These are phyloP conservation scores for Drosophila ezoana DNA, from an alignment of 2,888 invertebrate genomes.

Conservation along the genomic window DNA sequence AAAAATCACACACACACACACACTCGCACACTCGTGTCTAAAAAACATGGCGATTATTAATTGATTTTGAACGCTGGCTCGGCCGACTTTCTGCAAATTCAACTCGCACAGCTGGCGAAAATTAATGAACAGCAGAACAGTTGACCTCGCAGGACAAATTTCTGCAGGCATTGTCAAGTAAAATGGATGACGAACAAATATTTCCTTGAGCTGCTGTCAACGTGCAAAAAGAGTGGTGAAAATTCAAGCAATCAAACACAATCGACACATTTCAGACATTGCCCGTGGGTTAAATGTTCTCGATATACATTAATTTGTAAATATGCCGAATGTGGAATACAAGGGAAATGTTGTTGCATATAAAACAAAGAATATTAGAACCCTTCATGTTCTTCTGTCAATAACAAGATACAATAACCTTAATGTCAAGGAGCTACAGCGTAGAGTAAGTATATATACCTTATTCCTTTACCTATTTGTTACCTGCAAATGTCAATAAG, in stretches of 20 bases:
- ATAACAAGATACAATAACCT: too few species aligned
- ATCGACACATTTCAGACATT: background rate
- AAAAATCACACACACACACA: constrained; percentile 1
- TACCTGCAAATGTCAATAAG: too few species aligned
- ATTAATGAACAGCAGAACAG: constrained; percentile 54
- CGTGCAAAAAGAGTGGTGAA: background rate
- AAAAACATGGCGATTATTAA: constrained; percentile 60
- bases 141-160: constrained; percentile 26
- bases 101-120: constrained; percentile 40
- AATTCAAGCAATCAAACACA: background rate
- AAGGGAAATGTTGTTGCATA: too few species aligned
- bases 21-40: background rate
- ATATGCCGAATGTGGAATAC: too few species aligned
- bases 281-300: background rate
- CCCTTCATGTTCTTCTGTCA: too few species aligned
- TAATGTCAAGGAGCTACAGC: too few species aligned
- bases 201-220: background rate
- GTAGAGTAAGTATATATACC: too few species aligned
- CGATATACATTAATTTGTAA: background rate
- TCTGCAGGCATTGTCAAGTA: constrained; percentile 13
- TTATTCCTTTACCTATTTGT: too few species aligned
- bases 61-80: constrained; percentile 55
- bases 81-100: constrained; percentile 16
- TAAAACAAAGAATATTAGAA: too few species aligned
- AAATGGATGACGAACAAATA: constrained; percentile 53